Conservation (phyloP, 2,113 vertebrate genomes). For the Neotragus pygmaeus region DNA sequence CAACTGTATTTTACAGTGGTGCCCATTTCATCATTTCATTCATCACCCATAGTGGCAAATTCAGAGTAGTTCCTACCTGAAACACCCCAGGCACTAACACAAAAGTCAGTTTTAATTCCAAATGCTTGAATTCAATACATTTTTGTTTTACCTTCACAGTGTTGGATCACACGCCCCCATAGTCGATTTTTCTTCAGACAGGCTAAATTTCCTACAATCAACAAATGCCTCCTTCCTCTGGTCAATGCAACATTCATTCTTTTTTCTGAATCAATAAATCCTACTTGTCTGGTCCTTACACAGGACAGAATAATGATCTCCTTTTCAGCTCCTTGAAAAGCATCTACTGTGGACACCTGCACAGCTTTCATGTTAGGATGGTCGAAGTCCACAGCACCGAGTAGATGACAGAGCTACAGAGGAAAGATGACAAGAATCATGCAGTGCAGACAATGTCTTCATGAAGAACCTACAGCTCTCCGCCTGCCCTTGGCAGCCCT, state of each 20-base stretch:
- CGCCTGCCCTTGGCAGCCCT: neutral
- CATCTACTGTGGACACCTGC: slow-evolving; percentile 86
- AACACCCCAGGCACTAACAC: neutral
- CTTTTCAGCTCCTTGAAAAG: slow-evolving; percentile 86
- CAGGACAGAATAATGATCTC: slow-evolving; percentile 84
- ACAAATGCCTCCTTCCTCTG: slow-evolving; percentile 82
- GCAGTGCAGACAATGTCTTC: fast-evolving
- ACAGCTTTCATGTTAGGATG: slow-evolving; percentile 65
- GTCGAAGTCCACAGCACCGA: neutral
- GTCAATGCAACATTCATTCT: slow-evolving; percentile 84
- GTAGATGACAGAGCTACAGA: slow-evolving; percentile 74
- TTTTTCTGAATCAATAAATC: slow-evolving; percentile 84
- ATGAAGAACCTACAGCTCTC: neutral
- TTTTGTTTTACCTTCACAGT: slow-evolving; percentile 81
- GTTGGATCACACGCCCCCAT: slow-evolving; percentile 82
- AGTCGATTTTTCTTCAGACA: slow-evolving; percentile 81
- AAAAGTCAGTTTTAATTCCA: neutral
- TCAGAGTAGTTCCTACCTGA: neutral
- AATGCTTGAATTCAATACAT: neutral
- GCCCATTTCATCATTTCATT: neutral
- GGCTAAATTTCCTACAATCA: slow-evolving; percentile 81
- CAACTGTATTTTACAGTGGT: neutral
- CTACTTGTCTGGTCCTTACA: slow-evolving; percentile 81
- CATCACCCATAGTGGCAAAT: neutral
- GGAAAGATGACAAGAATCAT: neutral